Conservation (phyloP, 2,888 invertebrate species). For the Sinodicranocentrus sp. region DNA sequence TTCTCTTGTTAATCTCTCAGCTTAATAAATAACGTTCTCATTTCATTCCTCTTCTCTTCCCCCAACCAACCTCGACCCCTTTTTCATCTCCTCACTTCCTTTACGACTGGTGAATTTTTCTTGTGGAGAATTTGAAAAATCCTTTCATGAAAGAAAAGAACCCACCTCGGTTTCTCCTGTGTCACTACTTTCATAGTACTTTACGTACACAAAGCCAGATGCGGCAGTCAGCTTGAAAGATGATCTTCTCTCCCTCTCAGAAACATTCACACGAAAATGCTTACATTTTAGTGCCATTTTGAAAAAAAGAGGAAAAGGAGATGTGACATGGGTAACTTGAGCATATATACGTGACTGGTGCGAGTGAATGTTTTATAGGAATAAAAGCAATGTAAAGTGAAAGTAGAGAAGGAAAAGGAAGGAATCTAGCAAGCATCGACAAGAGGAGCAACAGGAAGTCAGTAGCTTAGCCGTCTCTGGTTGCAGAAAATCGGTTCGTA, state of each 20-base stretch:
- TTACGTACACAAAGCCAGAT: slow-evolving; percentile 50
- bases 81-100: slow-evolving; percentile 41
- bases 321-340: slow-evolving; percentile 65
- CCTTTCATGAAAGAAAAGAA: slow-evolving; percentile 49
- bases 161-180: slow-evolving; percentile 61
- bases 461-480: slow-evolving; percentile 8
- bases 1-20: slow-evolving; percentile 65
- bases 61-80: slow-evolving; percentile 34
- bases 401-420: slow-evolving; percentile 22
- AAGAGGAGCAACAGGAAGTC: slow-evolving; percentile 67
- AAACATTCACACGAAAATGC: slow-evolving; percentile 59
- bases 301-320: slow-evolving; percentile 32
- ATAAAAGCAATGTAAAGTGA: background rate
- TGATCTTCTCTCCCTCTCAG: slow-evolving; percentile 61
- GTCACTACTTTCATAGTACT: slow-evolving; percentile 36
- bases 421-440: slow-evolving; percentile 22
- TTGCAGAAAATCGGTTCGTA: slow-evolving; percentile 1
- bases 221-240: slow-evolving; percentile 64
- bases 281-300: slow-evolving; percentile 41
- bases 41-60: slow-evolving; percentile 44
- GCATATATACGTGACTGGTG: slow-evolving; percentile 55
- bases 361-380: background rate
- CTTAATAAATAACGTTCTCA: slow-evolving; percentile 67
- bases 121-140: slow-evolving; percentile 36
- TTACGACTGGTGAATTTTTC: slow-evolving; percentile 25